Percentiles rank a stretch among this genome's conserved stretches.
Evolutionary conservation across 2,888 invertebrate species (phyloP).

Genomic region (Agonopterix heracliana): DNA sequence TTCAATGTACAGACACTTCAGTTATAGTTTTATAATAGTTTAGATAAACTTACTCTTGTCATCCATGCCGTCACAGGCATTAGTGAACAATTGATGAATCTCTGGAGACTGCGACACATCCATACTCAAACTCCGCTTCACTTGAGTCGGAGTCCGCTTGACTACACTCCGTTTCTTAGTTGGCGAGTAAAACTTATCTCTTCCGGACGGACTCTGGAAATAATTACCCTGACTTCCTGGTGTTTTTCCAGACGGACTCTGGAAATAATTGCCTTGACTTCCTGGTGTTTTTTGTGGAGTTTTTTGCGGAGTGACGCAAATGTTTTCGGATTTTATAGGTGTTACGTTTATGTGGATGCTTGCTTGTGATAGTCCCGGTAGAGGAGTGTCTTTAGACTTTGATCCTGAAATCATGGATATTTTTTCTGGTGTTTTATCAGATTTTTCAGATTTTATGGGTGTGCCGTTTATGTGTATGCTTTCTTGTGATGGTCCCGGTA

Average conservation of each 20-base stretch:
- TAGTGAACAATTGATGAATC: constrained; percentile 6
- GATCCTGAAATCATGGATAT: background rate
- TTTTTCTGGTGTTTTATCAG: background rate
- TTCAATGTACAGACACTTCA: no score
- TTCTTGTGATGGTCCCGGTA: background rate
- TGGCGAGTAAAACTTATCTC: constrained; percentile 48
- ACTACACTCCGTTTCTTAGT: constrained; percentile 39
- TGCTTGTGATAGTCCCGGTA: background rate
- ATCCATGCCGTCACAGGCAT: constrained; percentile 37
- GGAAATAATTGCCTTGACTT: background rate
- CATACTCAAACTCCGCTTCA: constrained; percentile 35
- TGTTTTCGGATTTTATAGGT: background rate
- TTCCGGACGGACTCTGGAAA: constrained; percentile 12
- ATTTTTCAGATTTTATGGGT: background rate
- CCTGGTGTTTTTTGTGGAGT: constrained; percentile 9
- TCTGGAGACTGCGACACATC: constrained; percentile 2
- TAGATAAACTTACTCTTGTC: constrained; percentile 54
- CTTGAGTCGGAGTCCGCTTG: constrained; percentile 28
- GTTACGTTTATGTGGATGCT: background rate
- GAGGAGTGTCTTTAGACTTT: no score
- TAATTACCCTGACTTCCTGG: background rate
- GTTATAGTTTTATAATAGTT: no score
- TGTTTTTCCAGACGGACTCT: constrained; percentile 12
- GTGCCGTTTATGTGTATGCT: background rate
- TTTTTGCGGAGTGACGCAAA: constrained; percentile 17